Evolutionary conservation across 2,888 invertebrate genomes (phyloP).

Genomic region (Agonum fuliginosum): DNA sequence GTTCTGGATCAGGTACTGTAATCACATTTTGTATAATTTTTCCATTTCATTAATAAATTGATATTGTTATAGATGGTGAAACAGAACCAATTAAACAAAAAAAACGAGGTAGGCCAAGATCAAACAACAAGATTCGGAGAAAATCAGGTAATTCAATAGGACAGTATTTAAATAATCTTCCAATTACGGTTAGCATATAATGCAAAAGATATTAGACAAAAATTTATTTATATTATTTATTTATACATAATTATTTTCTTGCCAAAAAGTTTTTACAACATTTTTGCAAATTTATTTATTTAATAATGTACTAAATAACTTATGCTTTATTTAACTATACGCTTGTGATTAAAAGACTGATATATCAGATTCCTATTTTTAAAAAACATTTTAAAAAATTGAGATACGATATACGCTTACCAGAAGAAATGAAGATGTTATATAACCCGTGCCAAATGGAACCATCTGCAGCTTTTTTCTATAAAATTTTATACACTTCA

Average conservation of each 20-base stretch:
- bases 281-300: background rate
- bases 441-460: constrained; percentile 19
- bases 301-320: constrained; percentile 3
- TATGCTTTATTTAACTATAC: no score
- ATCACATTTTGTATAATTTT: background rate
- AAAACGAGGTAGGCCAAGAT: constrained; percentile 53
- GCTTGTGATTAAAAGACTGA: constrained; percentile 27
- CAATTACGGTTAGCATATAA: constrained; percentile 4
- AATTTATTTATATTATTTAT: constrained; percentile 34
- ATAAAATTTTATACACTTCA: constrained; percentile 13
- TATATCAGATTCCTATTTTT: constrained; percentile 3
- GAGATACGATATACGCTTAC: background rate
- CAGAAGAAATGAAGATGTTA: background rate
- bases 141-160: constrained; percentile 51
- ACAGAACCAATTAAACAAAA: constrained; percentile 37
- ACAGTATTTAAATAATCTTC: constrained; percentile 21
- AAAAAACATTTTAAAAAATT: background rate
- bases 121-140: constrained; percentile 39
- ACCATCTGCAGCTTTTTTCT: constrained; percentile 8
- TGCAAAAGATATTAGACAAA: background rate
- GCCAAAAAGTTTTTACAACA: no score
- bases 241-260: no score
- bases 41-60: background rate
- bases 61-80: constrained; percentile 34
- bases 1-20: constrained; percentile 37